Evolutionary conservation across 2,888 invertebrate genomes (phyloP), one percentile per base, ranked within the genome.

Genomic region (Philaethria dido): DNA sequence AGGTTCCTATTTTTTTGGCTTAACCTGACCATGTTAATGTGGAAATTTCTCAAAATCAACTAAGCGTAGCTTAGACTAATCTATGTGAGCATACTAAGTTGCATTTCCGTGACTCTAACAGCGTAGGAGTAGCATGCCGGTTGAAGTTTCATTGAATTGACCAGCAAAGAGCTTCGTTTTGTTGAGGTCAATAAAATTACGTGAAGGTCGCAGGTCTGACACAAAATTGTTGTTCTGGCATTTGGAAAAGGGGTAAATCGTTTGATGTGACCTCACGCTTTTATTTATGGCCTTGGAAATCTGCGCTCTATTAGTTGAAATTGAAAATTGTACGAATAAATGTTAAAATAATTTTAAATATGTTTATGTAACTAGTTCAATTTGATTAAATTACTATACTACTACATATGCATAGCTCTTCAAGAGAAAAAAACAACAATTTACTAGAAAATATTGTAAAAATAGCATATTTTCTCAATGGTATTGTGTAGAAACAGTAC

Each of bases 401-500:
- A 11, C 13, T 13, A 20, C 18, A 14, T 18, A 16, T 33, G 3
- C 2, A 33, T 14, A 55, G 6, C 3, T 20, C 14, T 36, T 39
- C 9, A 29, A 44, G 13, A 44, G 16, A 59, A 44, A 16, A n/a
- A 13, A 16, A 25, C 8, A n/a, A 52, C 5, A 59, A 42, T 9
- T 25, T 44, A 44, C 22, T 13, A 25, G 16, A 25, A 57, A 57
- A 57, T 57, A 14, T 25, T 3, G 13, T 29, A 33, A 29, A 29
- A 60, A 5, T 45, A 45, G 11, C 45, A 29, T 60, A 60, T 29
- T 60, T 45, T 60, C 29, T 18, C 44, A 9, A 47, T 9, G 45
- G 14, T 60, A 60, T 60, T 45, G 29, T 57, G 16, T 25, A 42
- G 14, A 33, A 47, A 20, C n/a, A 20, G 60, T 39, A 16, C 60